Percentiles rank a stretch among this genome's conserved stretches.
Conservation (phyloP, 2,888 invertebrate species). For the Antitype chi region DNA sequence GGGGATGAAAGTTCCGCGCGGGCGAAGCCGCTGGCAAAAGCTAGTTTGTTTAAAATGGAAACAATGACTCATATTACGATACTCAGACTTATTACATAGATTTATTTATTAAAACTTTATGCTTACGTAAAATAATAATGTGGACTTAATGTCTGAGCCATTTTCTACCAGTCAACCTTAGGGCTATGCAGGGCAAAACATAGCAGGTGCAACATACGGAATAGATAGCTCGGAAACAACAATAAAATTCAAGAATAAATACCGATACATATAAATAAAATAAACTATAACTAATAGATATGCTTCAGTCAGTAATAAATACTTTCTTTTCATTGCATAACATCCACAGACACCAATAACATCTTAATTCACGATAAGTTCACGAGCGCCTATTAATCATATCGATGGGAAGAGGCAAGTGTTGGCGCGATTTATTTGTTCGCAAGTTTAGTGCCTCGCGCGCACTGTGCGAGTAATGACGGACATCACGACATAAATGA, state of each 20-base stretch:
- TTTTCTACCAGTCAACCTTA: no score
- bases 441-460: constrained; percentile 81
- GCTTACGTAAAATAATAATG: no score
- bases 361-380: constrained; percentile 59
- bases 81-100: background rate
- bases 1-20: no score
- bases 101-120: no score
- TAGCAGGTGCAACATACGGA: no score
- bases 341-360: constrained; percentile 37
- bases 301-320: background rate
- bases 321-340: constrained; percentile 1
- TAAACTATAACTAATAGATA: background rate
- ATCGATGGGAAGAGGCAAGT: constrained; percentile 83
- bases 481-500: constrained; percentile 77
- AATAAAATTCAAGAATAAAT: no score
- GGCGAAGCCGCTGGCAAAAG: no score
- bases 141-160: no score
- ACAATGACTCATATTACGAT: background rate
- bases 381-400: constrained; percentile 81
- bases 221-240: no score
- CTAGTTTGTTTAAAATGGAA: no score
- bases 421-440: constrained; percentile 82
- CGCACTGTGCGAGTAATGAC: constrained; percentile 81
- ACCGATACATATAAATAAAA: no score
- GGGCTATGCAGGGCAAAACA: no score